phyloP scores from a whole-genome alignment of 2,113 vertebrate genomes.

The Chloroceryle aenea region DNA sequence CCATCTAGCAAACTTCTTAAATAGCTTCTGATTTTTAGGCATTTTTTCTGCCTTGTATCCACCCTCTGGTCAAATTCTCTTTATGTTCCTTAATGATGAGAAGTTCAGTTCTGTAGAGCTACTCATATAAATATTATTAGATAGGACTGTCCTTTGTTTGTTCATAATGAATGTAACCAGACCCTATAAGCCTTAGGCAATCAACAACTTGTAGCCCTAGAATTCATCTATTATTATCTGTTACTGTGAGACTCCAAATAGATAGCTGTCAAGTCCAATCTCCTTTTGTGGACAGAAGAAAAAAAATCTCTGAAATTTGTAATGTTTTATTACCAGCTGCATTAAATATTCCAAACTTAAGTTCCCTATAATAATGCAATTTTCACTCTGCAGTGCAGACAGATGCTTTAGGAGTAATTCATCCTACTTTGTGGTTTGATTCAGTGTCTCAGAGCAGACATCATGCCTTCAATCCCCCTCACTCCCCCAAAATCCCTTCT shows the following conservation, averaged over 20 bases:
- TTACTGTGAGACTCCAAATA: not conserved
- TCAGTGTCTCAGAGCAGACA: not conserved
- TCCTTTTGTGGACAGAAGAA: not conserved
- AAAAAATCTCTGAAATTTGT: not conserved
- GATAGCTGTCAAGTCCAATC: not conserved
- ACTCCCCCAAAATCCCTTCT: not conserved
- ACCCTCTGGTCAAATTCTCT: not conserved
- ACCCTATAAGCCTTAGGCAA: not conserved
- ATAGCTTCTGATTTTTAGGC: not conserved
- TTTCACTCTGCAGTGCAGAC: not conserved
- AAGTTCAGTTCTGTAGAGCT: not conserved
- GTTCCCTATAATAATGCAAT: not conserved
- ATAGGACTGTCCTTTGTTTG: not conserved
- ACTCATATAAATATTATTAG: not conserved
- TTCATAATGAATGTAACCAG: not conserved
- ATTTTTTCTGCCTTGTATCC: not conserved
- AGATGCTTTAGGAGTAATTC: conserved; percentile 4
- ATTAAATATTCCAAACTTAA: not conserved
- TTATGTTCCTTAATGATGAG: not conserved
- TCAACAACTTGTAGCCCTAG: not conserved
- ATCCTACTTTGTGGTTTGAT: not conserved
- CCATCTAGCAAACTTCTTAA: conserved; percentile 19
- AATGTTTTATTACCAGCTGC: not conserved
- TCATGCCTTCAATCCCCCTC: not conserved
- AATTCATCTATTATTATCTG: not conserved